Percentiles rank a stretch among this genome's conserved stretches.
phyloP scores from a whole-genome alignment of 2,113 vertebrate genomes.

The Pycnonotus jocosus region DNA sequence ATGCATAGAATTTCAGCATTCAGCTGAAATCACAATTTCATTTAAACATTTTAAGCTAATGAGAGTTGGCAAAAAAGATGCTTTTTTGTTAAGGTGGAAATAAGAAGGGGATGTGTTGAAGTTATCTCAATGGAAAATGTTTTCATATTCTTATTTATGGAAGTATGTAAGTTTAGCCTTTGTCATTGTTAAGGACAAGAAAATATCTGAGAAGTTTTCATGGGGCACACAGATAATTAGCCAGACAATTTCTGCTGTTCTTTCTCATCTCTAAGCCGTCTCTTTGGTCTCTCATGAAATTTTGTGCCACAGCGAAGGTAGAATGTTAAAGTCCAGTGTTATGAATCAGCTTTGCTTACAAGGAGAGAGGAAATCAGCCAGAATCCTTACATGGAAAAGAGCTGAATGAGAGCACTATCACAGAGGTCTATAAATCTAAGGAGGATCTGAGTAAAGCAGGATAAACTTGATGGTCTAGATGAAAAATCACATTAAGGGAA shows the following conservation, averaged over 20 bases:
- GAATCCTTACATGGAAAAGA: neutral
- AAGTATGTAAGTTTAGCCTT: neutral
- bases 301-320: neutral
- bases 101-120: neutral
- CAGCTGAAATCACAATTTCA: neutral
- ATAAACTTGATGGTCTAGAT: neutral
- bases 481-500: neutral
- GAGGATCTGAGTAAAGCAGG: neutral
- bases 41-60: conserved; percentile 12
- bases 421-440: neutral
- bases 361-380: neutral
- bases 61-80: neutral
- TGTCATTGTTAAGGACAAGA: neutral
- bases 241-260: neutral
- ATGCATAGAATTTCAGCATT: neutral
- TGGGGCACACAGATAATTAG: neutral
- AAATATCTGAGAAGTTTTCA: neutral
- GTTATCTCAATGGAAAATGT: neutral
- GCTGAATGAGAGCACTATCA: neutral
- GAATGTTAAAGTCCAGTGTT: neutral
- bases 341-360: neutral
- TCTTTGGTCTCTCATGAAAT: neutral
- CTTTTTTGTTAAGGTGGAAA: neutral
- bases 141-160: neutral
- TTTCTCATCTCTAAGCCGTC: neutral